Evolutionary conservation across 1,140 invertebrate species (phyloP), one percentile per base, ranked within the genome.

Genomic region (Scaptodrosophila lebanonensis): DNA sequence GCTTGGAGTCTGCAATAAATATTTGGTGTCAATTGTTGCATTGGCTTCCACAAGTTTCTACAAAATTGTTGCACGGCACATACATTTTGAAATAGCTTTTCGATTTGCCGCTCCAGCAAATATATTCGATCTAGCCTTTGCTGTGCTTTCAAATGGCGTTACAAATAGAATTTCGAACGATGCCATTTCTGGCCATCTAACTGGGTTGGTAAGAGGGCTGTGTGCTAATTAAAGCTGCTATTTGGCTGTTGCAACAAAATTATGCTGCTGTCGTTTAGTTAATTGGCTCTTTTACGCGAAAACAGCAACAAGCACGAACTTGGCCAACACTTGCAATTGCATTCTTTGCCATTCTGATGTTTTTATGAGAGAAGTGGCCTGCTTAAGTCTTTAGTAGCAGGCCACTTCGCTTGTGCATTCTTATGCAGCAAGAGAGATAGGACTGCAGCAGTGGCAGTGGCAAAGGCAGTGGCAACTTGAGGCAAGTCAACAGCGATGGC

Each of bases 301-400:
- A 22, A 47, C 33, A 42, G 18, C 30, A 29, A 50, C 22, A 27
- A 72, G 59, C 73, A 77, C 73, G 68, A 77, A 77, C 72, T 79
- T 59, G 73, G 73, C 72, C 72, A n/a, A n/a, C n/a, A 77, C 72
- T 77, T 77, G 72, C 63, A 68, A 70, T 73, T 73, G 48, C 73
- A 79, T 77, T 77, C 72, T 77, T 77, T 52, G 38, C 53, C 20
- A 50, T 44, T 62, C 44, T 52, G 9, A 7, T 68, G 70, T 75
- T 67, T 77, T 72, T 72, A 66, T 66, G 71, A 51, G 64, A 49
- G 54, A 79, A 77, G 73, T 68, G 72, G 44, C 68, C 73, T 79
- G 64, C 64, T 77, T 72, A 66, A 77, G 72, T 72, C 69, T 71
- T 64, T 62, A 61, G 56, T 56, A 61, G 58, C 58, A 66, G 63